Evolutionary conservation across 2,113 vertebrate genomes (phyloP).

Genomic region (Psettodes erumei): DNA sequence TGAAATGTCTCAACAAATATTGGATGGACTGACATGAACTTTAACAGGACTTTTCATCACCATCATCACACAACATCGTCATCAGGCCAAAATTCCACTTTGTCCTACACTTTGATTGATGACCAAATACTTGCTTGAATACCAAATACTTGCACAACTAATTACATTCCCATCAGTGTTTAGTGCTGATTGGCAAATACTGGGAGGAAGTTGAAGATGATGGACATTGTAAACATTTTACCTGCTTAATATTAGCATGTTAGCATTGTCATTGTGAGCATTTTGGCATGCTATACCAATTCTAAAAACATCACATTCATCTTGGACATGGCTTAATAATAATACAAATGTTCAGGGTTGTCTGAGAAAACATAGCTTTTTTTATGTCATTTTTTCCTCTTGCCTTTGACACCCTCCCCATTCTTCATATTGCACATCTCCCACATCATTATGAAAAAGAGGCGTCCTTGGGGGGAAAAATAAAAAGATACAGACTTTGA

Average conservation of each 20-base stretch:
- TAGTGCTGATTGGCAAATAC: background rate
- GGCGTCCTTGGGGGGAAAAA: background rate
- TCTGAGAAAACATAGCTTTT: background rate
- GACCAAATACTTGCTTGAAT: background rate
- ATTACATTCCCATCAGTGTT: background rate
- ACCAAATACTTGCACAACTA: no score
- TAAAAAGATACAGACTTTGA: background rate
- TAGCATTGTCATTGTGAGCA: background rate
- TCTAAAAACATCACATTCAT: background rate
- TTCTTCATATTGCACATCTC: background rate
- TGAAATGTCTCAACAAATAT: background rate
- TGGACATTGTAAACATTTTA: background rate
- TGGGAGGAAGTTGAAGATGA: background rate
- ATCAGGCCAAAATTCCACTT: background rate
- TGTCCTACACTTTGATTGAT: background rate
- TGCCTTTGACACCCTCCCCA: slow-evolving; percentile 4
- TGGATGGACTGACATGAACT: background rate
- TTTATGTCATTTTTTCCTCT: background rate
- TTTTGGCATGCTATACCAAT: background rate
- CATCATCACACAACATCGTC: no score
- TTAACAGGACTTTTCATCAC: background rate
- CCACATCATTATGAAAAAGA: slow-evolving; percentile 16
- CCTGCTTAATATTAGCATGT: background rate
- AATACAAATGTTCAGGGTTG: background rate
- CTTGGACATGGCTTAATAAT: background rate